Evolutionary conservation across 2,113 vertebrate species (phyloP), one percentile per base, ranked within the genome.

Genomic region (Boleophthalmus pectinirostris): DNA sequence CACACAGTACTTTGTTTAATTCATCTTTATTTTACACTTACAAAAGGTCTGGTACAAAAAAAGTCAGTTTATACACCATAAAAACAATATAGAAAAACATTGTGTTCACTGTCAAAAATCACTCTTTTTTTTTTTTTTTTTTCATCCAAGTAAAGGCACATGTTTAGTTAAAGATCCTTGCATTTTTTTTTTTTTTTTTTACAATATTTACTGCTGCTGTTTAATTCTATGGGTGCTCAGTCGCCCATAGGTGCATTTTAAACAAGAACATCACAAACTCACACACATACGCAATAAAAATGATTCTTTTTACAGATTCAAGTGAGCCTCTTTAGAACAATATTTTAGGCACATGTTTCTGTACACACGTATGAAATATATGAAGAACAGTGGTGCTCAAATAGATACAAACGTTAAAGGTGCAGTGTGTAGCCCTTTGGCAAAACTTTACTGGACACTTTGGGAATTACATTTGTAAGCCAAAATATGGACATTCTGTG

Each of bases 41-140:
- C 87, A 91, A 91, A 89, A 90, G 83, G 75, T 81, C 87, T 85
- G 70, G 81, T 89, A 87, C 86, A 89, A 90, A 87, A 29, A 91
- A 90, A 89, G 82, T 85, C 25, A 66, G 68, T 79, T 82, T 91
- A 68, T 88, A 84, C 90, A 89, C 73, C 74, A 80, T 89, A 90
- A 85, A 91, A 91, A 90, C 84, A 89, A 85, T 75, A 84, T 84
- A 91, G 68, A 89, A 88, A 61, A 89, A 89, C 81, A 85, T 85
- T 4, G 81, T 86, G 84, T 85, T 87, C 38, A 83, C 77, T 73
- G 69, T 81, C 21, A 80, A 77, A 84, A 81, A 82, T 45, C 53
- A 85, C 80, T 11, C 29, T 61, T 23, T 25, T 58, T 58, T 58
- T 70, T 81, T 78, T 68, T 79, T 68, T 73, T 69, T 74, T 68